Conservation (phyloP, 2,113 vertebrate species). For the Tapirus terrestris region DNA sequence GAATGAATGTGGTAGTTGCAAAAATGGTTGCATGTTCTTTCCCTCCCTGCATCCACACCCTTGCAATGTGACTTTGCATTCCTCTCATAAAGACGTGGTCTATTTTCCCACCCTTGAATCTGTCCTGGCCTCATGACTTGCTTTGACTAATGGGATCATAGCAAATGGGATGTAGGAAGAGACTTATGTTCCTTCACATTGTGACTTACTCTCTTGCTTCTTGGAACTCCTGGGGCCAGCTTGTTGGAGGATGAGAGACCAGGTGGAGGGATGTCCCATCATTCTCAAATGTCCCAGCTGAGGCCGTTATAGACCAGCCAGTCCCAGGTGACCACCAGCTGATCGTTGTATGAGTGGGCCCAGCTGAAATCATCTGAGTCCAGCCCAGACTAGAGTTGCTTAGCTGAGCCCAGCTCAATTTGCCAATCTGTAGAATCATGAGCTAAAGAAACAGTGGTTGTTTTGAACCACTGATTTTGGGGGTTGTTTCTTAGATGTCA, state of each 20-base stretch:
- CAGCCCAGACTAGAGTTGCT: neutral
- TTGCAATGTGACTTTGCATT: neutral
- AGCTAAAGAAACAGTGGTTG: neutral
- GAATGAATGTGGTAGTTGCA: neutral
- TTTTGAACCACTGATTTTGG: neutral
- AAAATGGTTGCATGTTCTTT: neutral
- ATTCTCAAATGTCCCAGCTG: neutral
- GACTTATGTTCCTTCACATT: neutral
- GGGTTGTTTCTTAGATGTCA: neutral
- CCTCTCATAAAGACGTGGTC: neutral
- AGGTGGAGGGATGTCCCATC: neutral
- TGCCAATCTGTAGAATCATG: neutral
- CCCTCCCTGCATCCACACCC: neutral
- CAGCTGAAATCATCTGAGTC: neutral
- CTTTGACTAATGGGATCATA: neutral
- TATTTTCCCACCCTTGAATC: neutral
- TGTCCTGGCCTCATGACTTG: neutral
- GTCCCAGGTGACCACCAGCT: neutral
- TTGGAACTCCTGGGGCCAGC: neutral
- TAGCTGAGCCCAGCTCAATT: neutral
- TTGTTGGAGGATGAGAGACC: neutral
- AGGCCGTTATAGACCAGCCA: neutral
- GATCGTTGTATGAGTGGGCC: neutral
- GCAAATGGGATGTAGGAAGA: neutral
- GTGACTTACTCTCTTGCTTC: neutral